Evolutionary conservation across 2,113 vertebrate species (phyloP).

Genomic region (Dasyprocta punctata): DNA sequence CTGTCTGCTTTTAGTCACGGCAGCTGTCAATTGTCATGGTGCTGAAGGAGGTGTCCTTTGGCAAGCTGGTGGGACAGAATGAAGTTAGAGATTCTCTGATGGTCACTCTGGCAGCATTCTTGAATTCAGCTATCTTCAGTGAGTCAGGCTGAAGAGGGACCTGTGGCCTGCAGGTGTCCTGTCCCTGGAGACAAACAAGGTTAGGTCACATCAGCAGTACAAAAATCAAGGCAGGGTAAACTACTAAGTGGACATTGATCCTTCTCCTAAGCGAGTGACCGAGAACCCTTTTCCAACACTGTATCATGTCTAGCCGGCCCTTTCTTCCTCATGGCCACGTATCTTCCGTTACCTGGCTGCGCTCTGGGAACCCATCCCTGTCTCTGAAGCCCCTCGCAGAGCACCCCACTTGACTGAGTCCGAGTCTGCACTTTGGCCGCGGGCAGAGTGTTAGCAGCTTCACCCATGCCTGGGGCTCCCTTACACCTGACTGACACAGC

Average conservation of each 20-base stretch:
- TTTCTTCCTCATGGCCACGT: not conserved
- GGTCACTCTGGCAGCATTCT: not conserved
- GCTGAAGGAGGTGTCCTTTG: not conserved
- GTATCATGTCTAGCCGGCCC: rapidly evolving
- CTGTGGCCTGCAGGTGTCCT: not conserved
- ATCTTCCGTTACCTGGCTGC: not conserved
- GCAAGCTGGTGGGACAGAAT: not conserved
- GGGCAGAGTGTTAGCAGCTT: not conserved
- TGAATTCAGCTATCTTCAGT: not conserved
- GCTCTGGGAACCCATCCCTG: too few species aligned
- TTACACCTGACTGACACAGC: not conserved
- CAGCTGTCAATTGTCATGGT: not conserved
- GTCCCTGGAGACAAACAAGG: not conserved
- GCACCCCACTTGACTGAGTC: not conserved
- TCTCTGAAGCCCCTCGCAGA: not conserved
- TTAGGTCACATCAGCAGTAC: not conserved
- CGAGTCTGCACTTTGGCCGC: not conserved
- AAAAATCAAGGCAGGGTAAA: not conserved
- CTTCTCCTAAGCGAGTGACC: not conserved
- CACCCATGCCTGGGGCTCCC: too few species aligned
- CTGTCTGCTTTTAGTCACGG: not conserved
- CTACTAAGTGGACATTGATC: too few species aligned
- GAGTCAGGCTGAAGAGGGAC: not conserved
- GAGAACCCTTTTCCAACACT: not conserved
- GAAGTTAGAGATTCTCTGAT: not conserved